These are phyloP conservation scores for Sebastes reedi DNA, from an alignment of 2,797 vertebrate species.

Conservation along the genomic window DNA sequence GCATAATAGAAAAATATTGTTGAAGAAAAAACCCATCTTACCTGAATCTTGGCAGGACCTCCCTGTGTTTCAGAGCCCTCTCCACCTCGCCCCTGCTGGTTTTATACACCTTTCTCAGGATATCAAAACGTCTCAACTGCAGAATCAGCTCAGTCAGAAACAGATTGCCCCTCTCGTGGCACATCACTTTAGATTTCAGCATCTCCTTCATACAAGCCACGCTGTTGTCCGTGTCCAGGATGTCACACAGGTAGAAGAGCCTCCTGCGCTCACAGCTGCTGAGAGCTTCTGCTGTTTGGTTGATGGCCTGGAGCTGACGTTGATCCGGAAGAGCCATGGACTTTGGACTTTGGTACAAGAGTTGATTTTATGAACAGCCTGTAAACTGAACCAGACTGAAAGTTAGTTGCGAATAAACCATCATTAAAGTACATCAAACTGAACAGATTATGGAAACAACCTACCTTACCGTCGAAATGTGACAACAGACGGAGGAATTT, in stretches of 20 bases:
- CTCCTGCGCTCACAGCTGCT: slow-evolving; percentile 81
- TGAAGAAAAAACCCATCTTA: slow-evolving; percentile 40
- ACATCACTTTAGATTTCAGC: slow-evolving; percentile 71
- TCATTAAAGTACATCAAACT: background rate
- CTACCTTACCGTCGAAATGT: background rate
- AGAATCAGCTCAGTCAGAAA: slow-evolving; percentile 84
- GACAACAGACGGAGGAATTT: background rate
- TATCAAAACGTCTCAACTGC: slow-evolving; percentile 86
- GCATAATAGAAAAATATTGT: too few species aligned
- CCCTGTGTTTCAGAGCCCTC: slow-evolving; percentile 54
- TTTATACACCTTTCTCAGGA: slow-evolving; percentile 82
- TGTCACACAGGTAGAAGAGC: slow-evolving; percentile 85
- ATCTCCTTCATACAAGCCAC: slow-evolving; percentile 69
- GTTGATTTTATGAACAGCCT: background rate
- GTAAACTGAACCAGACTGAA: background rate
- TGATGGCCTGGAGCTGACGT: slow-evolving; percentile 61
- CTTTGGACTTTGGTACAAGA: fast-evolving
- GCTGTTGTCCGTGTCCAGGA: slow-evolving; percentile 62
- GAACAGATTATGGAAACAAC: background rate
- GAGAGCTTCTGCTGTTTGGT: slow-evolving; percentile 83
- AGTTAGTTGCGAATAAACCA: background rate
- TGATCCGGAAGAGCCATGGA: slow-evolving; percentile 30
- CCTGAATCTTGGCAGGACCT: slow-evolving; percentile 87
- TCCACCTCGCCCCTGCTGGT: slow-evolving; percentile 77
- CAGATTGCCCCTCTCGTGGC: slow-evolving; percentile 30